Conservation (phyloP, 2,888 invertebrate genomes). For the Hyles lineata region DNA sequence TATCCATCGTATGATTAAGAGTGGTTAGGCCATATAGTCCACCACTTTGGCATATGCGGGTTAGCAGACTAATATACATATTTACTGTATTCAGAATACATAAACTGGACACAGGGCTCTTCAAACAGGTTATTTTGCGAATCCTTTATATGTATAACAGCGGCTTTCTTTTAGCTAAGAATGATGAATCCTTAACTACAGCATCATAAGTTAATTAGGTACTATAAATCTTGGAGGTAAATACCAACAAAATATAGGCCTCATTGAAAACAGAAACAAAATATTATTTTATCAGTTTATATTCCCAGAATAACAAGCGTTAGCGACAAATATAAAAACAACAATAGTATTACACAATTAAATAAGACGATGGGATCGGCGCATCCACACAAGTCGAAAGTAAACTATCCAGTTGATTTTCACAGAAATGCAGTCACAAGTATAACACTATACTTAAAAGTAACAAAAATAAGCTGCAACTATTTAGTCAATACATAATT, state of each 20-base stretch:
- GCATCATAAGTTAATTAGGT: too few species aligned
- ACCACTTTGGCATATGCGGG: too few species aligned
- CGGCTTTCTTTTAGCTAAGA: too few species aligned
- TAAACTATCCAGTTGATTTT: not conserved
- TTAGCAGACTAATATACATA: too few species aligned
- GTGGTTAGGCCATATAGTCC: too few species aligned
- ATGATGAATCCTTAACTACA: too few species aligned
- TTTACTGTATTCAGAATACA: too few species aligned
- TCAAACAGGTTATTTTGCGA: too few species aligned
- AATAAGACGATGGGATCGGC: constrained; percentile 15
- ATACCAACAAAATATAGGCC: not conserved
- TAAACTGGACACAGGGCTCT: too few species aligned
- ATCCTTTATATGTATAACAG: too few species aligned
- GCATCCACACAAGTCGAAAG: not conserved
- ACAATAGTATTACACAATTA: constrained; percentile 29
- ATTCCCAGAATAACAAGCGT: constrained; percentile 31
- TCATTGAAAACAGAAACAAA: not conserved
- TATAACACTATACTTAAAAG: not conserved
- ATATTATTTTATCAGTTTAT: constrained; percentile 6
- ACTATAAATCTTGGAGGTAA: too few species aligned
- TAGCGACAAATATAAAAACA: constrained; percentile 33
- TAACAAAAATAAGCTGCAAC: not conserved
- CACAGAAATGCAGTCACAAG: not conserved
- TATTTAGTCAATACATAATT: not conserved
- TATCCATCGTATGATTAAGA: too few species aligned